Evolutionary conservation across 2,797 vertebrate genomes (phyloP).

Genomic region (Decapterus maruadsi): DNA sequence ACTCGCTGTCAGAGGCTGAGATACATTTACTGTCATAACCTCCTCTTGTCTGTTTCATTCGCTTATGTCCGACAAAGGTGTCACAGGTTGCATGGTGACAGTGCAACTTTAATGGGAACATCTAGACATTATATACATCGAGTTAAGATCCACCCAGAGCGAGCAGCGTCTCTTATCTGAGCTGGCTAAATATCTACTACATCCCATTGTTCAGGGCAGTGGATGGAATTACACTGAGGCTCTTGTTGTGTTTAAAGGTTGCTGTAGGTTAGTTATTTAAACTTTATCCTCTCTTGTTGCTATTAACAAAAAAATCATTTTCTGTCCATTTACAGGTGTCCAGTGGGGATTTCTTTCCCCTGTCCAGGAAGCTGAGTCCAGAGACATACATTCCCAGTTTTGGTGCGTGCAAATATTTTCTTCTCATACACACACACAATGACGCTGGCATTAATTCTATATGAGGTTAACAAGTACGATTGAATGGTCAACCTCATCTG

Average conservation of each 20-base stretch:
- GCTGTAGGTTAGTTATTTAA: constrained; percentile 47
- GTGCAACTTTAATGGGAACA: constrained; percentile 30
- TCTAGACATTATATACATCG: constrained; percentile 8
- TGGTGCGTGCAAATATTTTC: constrained; percentile 74
- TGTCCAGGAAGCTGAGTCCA: constrained; percentile 73
- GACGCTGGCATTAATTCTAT: constrained; percentile 7
- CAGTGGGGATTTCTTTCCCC: constrained; percentile 79
- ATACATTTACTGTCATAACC: constrained; percentile 4
- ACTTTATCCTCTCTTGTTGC: constrained; percentile 40
- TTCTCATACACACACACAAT: neutral
- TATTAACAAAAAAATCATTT: constrained; percentile 31
- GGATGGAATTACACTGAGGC: constrained; percentile 69
- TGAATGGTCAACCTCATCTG: constrained; percentile 43
- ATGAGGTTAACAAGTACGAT: constrained; percentile 17
- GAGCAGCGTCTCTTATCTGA: constrained; percentile 30
- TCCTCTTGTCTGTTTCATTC: neutral
- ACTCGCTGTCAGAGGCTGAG: constrained; percentile 10
- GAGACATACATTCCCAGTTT: constrained; percentile 81
- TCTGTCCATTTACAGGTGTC: constrained; percentile 62
- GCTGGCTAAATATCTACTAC: constrained; percentile 35
- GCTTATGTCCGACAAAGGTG: constrained; percentile 5
- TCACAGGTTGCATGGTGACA: constrained; percentile 3
- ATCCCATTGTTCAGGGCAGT: constrained; percentile 59
- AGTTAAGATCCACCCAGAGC: constrained; percentile 16
- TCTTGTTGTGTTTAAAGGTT: constrained; percentile 48